Evolutionary conservation across 2,797 vertebrate genomes (phyloP).

Genomic region (Channa striata): DNA sequence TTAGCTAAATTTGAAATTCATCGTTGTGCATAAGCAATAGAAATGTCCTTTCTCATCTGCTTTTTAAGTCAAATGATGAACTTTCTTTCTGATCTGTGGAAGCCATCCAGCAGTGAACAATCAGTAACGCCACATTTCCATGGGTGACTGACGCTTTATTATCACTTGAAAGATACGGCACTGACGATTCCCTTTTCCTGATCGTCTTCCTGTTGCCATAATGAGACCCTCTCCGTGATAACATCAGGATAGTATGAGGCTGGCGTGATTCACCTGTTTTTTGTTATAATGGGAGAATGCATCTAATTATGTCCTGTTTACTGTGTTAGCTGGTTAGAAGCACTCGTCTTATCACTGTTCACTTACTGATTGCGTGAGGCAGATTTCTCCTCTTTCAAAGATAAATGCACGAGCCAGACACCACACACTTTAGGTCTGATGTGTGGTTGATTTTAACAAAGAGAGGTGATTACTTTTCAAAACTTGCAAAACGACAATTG

Average conservation of each 20-base stretch:
- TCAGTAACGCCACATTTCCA: conserved; percentile 56
- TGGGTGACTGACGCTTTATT: conserved; percentile 59
- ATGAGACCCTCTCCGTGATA: conserved; percentile 63
- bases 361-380: conserved; percentile 69
- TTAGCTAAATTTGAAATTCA: neutral
- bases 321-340: conserved; percentile 36
- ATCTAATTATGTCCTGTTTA: conserved; percentile 62
- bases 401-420: conserved; percentile 62
- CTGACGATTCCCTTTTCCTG: conserved; percentile 52
- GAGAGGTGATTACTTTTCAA: conserved; percentile 65
- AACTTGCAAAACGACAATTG: conserved; percentile 67
- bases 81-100: neutral
- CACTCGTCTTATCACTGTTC: conserved; percentile 68
- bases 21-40: neutral
- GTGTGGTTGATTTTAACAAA: conserved; percentile 64
- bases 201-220: conserved; percentile 48
- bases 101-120: conserved; percentile 28
- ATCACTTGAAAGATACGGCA: conserved; percentile 64
- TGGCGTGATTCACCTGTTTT: conserved; percentile 60
- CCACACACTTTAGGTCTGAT: conserved; percentile 64
- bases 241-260: conserved; percentile 64
- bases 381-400: conserved; percentile 58
- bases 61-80: neutral
- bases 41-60: neutral
- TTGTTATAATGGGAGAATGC: conserved; percentile 46